phyloP scores from a whole-genome alignment of 2,797 vertebrate species.

The Austrolebias charrua region DNA sequence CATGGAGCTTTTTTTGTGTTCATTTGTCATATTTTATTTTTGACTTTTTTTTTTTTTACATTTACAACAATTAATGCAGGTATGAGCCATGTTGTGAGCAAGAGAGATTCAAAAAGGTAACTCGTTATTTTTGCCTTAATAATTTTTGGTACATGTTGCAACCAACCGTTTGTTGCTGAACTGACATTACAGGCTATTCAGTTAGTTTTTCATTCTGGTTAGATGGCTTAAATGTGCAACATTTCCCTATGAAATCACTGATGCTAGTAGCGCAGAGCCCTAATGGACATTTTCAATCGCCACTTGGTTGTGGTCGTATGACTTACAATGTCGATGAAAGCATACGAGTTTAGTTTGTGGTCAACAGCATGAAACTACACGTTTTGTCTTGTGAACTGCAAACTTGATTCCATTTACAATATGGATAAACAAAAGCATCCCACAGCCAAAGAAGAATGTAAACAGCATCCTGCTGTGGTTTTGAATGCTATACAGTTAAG shows the following conservation, averaged over 20 bases:
- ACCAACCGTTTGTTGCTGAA: no score
- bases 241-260: background rate
- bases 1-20: no score
- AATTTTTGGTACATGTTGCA: no score
- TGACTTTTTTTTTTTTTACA: no score
- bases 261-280: background rate
- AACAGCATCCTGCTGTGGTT: slow-evolving; percentile 59
- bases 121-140: no score
- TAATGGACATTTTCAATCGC: slow-evolving; percentile 37
- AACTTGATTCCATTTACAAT: slow-evolving; percentile 61
- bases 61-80: no score
- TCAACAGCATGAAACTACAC: slow-evolving; percentile 38
- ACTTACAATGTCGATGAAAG: slow-evolving; percentile 30
- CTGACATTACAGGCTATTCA: no score
- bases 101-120: no score
- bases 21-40: no score
- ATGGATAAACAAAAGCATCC: slow-evolving; percentile 54
- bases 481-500: slow-evolving; percentile 33
- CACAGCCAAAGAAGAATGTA: slow-evolving; percentile 44
- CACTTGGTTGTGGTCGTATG: slow-evolving; percentile 24
- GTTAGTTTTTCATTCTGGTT: background rate
- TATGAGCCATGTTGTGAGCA: no score
- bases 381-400: slow-evolving; percentile 29
- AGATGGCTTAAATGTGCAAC: background rate
- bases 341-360: slow-evolving; percentile 49